Percentiles rank a stretch among this genome's conserved stretches.
phyloP scores from a whole-genome alignment of 2,888 invertebrate genomes.

The Eristalis tenax region DNA sequence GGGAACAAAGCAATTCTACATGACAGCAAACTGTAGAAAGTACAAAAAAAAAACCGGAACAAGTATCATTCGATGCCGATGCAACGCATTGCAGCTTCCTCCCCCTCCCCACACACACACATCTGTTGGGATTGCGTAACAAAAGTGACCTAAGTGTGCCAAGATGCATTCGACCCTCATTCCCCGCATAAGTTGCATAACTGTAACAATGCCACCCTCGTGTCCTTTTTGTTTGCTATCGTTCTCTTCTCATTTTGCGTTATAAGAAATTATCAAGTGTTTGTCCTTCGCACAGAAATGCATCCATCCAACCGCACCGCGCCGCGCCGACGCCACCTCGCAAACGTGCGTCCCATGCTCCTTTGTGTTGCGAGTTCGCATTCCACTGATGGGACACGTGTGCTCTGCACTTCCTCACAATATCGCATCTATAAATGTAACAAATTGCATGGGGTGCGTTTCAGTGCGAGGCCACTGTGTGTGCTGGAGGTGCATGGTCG shows the following conservation, averaged over 20 bases:
- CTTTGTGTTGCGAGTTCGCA: slow-evolving; percentile 7
- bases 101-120: not conserved
- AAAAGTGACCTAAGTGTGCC: slow-evolving; percentile 50
- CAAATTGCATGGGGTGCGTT: slow-evolving; percentile 53
- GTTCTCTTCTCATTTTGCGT: slow-evolving; percentile 30
- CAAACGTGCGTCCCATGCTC: slow-evolving; percentile 55
- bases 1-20: not conserved
- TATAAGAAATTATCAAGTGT: slow-evolving; percentile 56
- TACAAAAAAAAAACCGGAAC: not conserved
- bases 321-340: not conserved
- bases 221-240: slow-evolving; percentile 9
- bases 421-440: slow-evolving; percentile 12
- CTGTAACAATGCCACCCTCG: slow-evolving; percentile 60
- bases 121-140: slow-evolving; percentile 1
- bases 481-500: not conserved
- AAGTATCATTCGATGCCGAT: not conserved
- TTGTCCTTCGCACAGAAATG: slow-evolving; percentile 68
- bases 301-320: slow-evolving; percentile 23
- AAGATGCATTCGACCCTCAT: slow-evolving; percentile 34
- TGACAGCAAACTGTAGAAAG: not conserved
- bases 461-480: slow-evolving; percentile 40
- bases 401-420: slow-evolving; percentile 15
- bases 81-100: not conserved
- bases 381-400: slow-evolving; percentile 19
- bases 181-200: slow-evolving; percentile 33